Conservation (phyloP, 2,888 invertebrate species). For the Orthosia gothica region DNA sequence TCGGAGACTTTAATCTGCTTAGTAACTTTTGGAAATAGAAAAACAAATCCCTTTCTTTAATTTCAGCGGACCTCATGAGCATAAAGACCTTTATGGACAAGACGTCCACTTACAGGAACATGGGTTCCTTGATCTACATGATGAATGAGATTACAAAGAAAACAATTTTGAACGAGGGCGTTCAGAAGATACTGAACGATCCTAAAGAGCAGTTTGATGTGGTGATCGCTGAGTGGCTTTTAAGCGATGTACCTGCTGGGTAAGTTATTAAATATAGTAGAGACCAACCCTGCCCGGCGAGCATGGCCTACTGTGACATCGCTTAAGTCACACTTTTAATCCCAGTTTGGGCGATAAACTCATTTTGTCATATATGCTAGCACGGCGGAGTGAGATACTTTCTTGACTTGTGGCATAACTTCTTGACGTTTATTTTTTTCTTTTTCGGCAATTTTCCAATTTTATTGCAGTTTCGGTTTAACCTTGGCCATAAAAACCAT, state of each 20-base stretch:
- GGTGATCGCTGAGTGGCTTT: conserved; percentile 77
- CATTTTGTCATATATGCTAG: no score
- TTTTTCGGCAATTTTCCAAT: no score
- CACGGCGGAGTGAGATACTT: no score
- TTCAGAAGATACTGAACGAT: conserved; percentile 71
- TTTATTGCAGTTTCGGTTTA: no score
- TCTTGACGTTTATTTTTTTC: no score
- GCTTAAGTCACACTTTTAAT: no score
- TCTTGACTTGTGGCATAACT: no score
- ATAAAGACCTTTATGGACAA: conserved; percentile 35
- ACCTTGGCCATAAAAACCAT: no score
- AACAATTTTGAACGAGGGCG: conserved; percentile 60
- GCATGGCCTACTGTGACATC: no score
- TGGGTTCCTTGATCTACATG: conserved; percentile 14
- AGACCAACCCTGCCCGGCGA: no score
- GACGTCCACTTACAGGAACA: not conserved
- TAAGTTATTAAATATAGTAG: conserved; percentile 48
- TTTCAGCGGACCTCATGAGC: conserved; percentile 40
- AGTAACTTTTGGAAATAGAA: not conserved
- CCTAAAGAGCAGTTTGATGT: conserved; percentile 74
- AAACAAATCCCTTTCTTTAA: not conserved
- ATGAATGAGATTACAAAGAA: conserved; percentile 48
- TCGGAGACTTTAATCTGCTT: not conserved
- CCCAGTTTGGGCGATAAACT: no score
- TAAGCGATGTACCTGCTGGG: conserved; percentile 72